Percentiles rank a stretch among this genome's conserved stretches.
Evolutionary conservation across 1,140 invertebrate species (phyloP).

Genomic region (Mylabris phalerata): DNA sequence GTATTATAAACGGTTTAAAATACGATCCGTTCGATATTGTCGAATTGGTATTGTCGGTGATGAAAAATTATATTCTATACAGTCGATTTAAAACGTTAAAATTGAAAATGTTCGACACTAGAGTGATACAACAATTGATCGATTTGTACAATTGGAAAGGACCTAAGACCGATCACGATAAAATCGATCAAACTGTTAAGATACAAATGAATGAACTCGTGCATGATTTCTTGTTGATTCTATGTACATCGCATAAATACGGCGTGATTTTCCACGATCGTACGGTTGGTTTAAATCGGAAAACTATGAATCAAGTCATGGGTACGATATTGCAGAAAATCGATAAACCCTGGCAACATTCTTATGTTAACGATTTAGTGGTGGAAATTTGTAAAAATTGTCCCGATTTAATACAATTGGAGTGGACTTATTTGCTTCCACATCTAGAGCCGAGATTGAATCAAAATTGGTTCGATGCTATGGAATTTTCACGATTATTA

Average conservation of each 20-base stretch:
- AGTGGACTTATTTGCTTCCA: constrained; percentile 52
- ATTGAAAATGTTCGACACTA: constrained; percentile 60
- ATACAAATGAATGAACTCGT: constrained; percentile 51
- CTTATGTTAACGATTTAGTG: constrained; percentile 56
- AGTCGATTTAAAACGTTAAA: constrained; percentile 68
- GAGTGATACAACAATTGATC: constrained; percentile 57
- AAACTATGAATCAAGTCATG: constrained; percentile 55
- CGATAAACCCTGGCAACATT: constrained; percentile 59
- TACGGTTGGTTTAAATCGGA: constrained; percentile 49
- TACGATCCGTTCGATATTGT: constrained; percentile 61
- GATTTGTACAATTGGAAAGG: constrained; percentile 71
- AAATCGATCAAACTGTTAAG: constrained; percentile 45
- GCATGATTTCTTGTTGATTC: constrained; percentile 57
- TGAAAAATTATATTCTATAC: constrained; percentile 63
- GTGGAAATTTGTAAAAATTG: constrained; percentile 58
- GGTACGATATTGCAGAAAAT: constrained; percentile 56
- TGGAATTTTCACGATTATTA: constrained; percentile 49
- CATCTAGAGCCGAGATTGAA: constrained; percentile 54
- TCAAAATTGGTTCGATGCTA: constrained; percentile 50
- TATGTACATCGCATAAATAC: constrained; percentile 62
- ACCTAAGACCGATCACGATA: constrained; percentile 43
- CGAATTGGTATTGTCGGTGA: constrained; percentile 55
- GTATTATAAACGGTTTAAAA: constrained; percentile 57
- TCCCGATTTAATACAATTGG: constrained; percentile 62
- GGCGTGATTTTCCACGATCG: constrained; percentile 62